These are phyloP conservation scores for Plusia festucae DNA, from an alignment of 2,888 invertebrate genomes.

Conservation along the genomic window DNA sequence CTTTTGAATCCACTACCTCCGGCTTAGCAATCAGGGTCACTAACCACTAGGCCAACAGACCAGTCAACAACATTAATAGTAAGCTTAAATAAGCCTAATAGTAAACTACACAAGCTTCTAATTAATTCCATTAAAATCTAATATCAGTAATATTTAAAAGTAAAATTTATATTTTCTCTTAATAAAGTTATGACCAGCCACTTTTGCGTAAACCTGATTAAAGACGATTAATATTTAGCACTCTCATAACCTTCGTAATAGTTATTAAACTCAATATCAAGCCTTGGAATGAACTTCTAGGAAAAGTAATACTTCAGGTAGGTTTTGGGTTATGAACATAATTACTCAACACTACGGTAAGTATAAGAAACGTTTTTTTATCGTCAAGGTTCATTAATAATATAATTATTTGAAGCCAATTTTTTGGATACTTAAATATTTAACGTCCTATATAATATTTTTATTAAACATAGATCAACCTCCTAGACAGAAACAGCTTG, in stretches of 20 bases:
- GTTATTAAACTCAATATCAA: conserved; percentile 42
- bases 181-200: conserved; percentile 27
- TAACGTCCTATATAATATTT: no score
- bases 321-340: conserved; percentile 7
- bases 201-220: conserved; percentile 31
- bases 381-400: background rate
- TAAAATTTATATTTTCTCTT: conserved; percentile 32
- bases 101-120: conserved; percentile 3
- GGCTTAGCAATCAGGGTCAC: no score
- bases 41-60: no score
- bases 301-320: conserved; percentile 12
- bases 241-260: conserved; percentile 37
- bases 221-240: conserved; percentile 45
- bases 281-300: conserved; percentile 12
- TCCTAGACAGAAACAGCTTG: no score
- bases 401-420: no score
- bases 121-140: conserved; percentile 20
- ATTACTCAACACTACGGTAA: conserved; percentile 1
- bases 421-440: no score
- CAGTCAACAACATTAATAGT: no score
- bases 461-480: no score
- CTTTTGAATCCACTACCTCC: no score
- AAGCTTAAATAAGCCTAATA: no score
- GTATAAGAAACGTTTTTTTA: conserved; percentile 6
- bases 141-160: conserved; percentile 14